Evolutionary conservation across 37 sponge, comb jelly and placozoan genomes (phyloP).

Genomic region (Oopsacas minuta): DNA sequence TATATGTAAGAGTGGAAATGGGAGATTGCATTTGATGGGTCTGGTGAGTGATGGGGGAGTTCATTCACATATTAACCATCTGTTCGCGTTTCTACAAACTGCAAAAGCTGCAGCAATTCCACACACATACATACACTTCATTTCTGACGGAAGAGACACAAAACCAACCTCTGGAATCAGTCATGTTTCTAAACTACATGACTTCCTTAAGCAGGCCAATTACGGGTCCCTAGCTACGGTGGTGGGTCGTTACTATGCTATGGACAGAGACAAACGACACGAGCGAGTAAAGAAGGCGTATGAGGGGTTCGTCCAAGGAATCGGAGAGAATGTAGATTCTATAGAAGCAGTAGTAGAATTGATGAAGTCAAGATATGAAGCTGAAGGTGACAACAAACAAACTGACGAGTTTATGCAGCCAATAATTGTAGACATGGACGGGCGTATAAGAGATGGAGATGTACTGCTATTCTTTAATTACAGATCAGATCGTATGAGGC

Average conservation of each 20-base stretch:
- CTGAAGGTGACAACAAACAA: slow-evolving; percentile 36
- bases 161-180: slow-evolving; percentile 72
- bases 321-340: slow-evolving; percentile 36
- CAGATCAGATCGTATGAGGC: slow-evolving; percentile 86
- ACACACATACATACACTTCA: slow-evolving; percentile 75
- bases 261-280: slow-evolving; percentile 92
- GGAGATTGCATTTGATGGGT: slow-evolving; percentile 69
- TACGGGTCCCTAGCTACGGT: slow-evolving; percentile 80
- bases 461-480: slow-evolving; percentile 84
- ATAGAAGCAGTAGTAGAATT: slow-evolving; percentile 16
- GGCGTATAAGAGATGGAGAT: slow-evolving; percentile 70
- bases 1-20: slow-evolving; percentile 43
- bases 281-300: slow-evolving; percentile 80
- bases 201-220: slow-evolving; percentile 28
- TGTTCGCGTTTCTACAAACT: slow-evolving; percentile 54
- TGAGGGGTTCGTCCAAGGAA: slow-evolving; percentile 73
- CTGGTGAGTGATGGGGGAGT: slow-evolving; percentile 94
- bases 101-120: slow-evolving; percentile 61
- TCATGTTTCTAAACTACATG: slow-evolving; percentile 41
- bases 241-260: slow-evolving; percentile 90
- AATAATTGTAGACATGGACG: slow-evolving; percentile 59
- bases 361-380: slow-evolving; percentile 53
- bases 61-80: slow-evolving; percentile 82
- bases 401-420: slow-evolving; percentile 96
- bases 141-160: slow-evolving; percentile 94